Percentiles rank a stretch among this genome's conserved stretches.
These are phyloP conservation scores for Bothrops alternatus DNA, from an alignment of 2,797 vertebrate genomes.

Conservation along the genomic window DNA sequence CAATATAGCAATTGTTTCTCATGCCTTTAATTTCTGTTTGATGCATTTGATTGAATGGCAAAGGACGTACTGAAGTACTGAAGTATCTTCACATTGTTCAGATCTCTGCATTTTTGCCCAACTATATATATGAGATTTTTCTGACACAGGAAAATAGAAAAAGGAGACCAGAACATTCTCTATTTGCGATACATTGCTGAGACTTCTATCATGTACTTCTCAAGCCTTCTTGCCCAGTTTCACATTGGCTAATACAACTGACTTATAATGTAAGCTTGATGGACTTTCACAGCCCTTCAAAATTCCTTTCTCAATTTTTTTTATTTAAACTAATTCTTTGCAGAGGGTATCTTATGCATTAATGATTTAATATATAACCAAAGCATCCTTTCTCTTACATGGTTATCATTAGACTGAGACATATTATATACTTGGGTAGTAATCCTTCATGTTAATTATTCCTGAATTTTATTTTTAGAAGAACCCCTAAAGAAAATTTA, in stretches of 20 bases:
- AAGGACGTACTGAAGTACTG: neutral
- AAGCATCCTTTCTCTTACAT: neutral
- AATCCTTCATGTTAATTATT: neutral
- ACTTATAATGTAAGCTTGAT: neutral
- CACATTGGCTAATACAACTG: neutral
- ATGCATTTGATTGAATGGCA: neutral
- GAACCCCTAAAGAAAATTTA: neutral
- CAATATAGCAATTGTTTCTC: neutral
- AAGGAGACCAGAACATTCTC: neutral
- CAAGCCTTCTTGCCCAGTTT: neutral
- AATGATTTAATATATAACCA: neutral
- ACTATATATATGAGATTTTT: neutral
- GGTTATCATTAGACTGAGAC: neutral
- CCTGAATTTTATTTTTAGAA: neutral
- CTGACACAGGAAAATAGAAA: neutral
- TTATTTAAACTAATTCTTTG: neutral
- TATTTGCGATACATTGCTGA: neutral
- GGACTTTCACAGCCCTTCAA: neutral
- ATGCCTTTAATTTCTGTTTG: neutral
- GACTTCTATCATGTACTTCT: neutral
- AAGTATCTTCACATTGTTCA: neutral
- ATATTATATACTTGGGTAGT: neutral
- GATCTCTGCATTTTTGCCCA: neutral
- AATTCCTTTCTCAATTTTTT: neutral
- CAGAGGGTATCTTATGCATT: neutral